phyloP scores from a whole-genome alignment of 2,113 vertebrate genomes.

The Fulica atra region DNA sequence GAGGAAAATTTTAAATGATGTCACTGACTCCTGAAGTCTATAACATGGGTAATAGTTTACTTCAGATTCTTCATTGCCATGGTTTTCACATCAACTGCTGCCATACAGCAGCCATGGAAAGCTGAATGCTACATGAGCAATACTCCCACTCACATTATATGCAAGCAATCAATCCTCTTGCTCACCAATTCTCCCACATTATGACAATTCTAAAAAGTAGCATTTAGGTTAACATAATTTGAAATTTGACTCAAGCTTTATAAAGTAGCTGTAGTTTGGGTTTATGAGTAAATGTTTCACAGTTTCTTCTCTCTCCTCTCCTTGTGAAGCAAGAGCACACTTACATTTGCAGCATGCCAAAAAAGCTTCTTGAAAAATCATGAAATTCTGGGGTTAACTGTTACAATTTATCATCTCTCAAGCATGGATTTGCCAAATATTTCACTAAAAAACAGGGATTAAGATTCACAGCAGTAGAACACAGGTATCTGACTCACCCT shows the following conservation, averaged over 20 bases:
- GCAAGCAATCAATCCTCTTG: not conserved
- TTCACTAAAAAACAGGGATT: not conserved
- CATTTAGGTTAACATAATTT: not conserved
- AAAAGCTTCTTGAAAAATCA: not conserved
- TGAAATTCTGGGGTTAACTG: not conserved
- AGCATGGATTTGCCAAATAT: accelerated
- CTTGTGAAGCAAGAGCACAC: not conserved
- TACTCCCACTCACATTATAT: not conserved
- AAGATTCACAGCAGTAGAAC: not conserved
- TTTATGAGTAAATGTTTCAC: not conserved
- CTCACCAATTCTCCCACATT: not conserved
- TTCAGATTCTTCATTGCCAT: not conserved
- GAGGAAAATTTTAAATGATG: not conserved
- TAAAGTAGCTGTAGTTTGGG: not conserved
- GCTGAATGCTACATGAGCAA: not conserved
- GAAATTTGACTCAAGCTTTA: not conserved
- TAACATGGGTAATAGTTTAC: not conserved
- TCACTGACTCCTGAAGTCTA: not conserved
- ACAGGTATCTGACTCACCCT: not conserved
- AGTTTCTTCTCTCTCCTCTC: not conserved
- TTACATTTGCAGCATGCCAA: accelerated
- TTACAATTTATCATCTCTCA: not conserved
- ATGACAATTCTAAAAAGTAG: not conserved
- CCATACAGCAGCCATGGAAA: not conserved
- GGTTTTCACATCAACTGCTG: not conserved